phyloP scores from a whole-genome alignment of 2,797 vertebrate species.

The Pangasius larnaudii region DNA sequence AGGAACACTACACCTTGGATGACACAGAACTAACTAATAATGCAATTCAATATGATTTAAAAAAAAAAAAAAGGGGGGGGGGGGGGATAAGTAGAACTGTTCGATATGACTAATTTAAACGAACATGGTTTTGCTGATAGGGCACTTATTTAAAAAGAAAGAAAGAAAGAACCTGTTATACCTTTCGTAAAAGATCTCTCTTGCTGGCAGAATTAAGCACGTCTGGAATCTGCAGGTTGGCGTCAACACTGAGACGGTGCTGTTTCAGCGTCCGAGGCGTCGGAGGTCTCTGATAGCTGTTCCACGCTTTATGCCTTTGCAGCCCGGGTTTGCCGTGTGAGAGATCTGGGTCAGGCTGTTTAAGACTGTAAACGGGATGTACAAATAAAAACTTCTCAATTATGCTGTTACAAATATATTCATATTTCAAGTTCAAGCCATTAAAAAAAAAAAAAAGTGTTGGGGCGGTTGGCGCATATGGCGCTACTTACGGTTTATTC shows the following conservation, averaged over 20 bases:
- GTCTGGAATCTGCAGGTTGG: slow-evolving; percentile 95
- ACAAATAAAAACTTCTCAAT: not conserved
- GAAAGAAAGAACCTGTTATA: slow-evolving; percentile 59
- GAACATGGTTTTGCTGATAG: not conserved
- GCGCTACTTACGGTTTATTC: slow-evolving; percentile 86
- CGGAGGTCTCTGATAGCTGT: slow-evolving; percentile 78
- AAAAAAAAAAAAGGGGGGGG: not conserved
- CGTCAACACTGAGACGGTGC: slow-evolving; percentile 92
- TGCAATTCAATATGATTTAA: not conserved
- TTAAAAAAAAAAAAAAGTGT: not conserved
- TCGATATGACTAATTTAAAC: not conserved
- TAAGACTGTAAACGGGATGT: slow-evolving; percentile 72
- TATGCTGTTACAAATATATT: not conserved
- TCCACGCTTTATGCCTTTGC: slow-evolving; percentile 85
- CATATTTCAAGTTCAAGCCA: not conserved
- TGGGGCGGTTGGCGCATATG: not conserved
- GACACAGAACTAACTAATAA: not conserved
- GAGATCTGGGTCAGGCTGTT: slow-evolving; percentile 80
- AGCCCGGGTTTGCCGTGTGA: slow-evolving; percentile 78
- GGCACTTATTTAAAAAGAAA: not conserved
- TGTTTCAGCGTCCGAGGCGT: slow-evolving; percentile 86
- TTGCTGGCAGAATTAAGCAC: slow-evolving; percentile 91
- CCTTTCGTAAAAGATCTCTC: slow-evolving; percentile 91
- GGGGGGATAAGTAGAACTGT: too few species aligned
- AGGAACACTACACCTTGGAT: not conserved